Base-by-base conservation (phyloP, 2,888 invertebrate genomes). In the Nomada hirtipes region DNA sequence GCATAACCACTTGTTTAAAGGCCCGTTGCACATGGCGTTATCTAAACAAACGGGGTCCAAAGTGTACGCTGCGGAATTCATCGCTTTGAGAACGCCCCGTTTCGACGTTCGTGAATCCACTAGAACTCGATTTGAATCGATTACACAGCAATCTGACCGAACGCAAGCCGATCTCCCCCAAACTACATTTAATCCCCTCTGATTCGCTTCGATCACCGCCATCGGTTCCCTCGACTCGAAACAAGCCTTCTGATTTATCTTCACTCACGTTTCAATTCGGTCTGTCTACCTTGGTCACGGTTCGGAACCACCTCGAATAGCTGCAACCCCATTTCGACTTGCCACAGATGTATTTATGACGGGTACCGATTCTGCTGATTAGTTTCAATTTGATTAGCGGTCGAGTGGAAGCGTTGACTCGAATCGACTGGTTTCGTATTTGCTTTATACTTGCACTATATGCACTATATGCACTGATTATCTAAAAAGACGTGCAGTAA, bases 131-230 rank as follows among this genome's bases (percentile, higher is more conserved):
- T 77, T 70, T 65, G 79, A 70, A 77, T 70, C 79, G 79, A 79
- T 77, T 79, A 70, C 77, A 36, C 23, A 60, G 70, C 70, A 70
- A 77, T 79, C 70, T 70, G 79, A 15, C 20, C 59, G 65, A 63
- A 63, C 63, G 63, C 63, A 36, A 50, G 23, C 50, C 78, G 79
- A 77, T 79, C 53, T 57, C 36, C 44, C 20, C 53, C 64, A 70
- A 77, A 79, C 64, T 64, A 64, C 78, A 60, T 79, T 79, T 77
- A 79, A 77, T 79, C 79, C 70, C 20, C 70, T 60, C 78, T 70
- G 79, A 77, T 79, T 79, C 53, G 53, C 29, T 64, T 42, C 77
- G 64, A 47, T 57, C 59, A 26, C 23, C 20, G 44, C n/a, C 23
- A 23, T 44, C 52, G 59, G 44, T 44, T 70, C 52, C 52, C 77